These are phyloP conservation scores for Erpobdella octoculata DNA, from an alignment of 2,888 invertebrate species.

Conservation along the genomic window DNA sequence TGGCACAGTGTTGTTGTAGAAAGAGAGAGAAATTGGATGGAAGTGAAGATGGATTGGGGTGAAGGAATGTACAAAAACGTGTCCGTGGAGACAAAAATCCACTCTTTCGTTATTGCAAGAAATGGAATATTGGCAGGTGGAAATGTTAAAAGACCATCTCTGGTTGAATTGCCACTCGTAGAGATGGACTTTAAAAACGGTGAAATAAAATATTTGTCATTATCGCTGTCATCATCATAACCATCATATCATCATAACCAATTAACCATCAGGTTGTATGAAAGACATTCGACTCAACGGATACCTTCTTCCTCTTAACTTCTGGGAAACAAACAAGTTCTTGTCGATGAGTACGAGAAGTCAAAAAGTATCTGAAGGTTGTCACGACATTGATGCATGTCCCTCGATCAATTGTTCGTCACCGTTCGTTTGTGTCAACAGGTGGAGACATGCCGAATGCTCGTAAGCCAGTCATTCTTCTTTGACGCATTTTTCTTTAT, in stretches of 20 bases:
- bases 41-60: conserved; percentile 83
- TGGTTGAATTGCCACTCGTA: conserved; percentile 32
- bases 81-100: neutral
- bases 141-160: conserved; percentile 34
- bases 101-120: conserved; percentile 6
- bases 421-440: conserved; percentile 83
- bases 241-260: neutral
- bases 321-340: conserved; percentile 36
- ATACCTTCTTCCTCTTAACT: conserved; percentile 74
- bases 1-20: conserved; percentile 90
- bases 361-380: conserved; percentile 36
- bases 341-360: conserved; percentile 33
- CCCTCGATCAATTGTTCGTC: conserved; percentile 28
- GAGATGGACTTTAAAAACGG: conserved; percentile 36
- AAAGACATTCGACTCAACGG: conserved; percentile 82
- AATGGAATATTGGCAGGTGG: conserved; percentile 34
- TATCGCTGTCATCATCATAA: neutral
- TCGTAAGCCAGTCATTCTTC: conserved; percentile 29
- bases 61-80: conserved; percentile 61
- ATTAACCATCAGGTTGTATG: conserved; percentile 57
- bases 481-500: conserved; percentile 55
- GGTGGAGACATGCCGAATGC: conserved; percentile 98
- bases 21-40: conserved; percentile 83
- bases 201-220: neutral
- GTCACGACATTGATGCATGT: conserved; percentile 33